Base-by-base conservation (phyloP, 2,888 invertebrate genomes). In the Lycia hirtaria region DNA sequence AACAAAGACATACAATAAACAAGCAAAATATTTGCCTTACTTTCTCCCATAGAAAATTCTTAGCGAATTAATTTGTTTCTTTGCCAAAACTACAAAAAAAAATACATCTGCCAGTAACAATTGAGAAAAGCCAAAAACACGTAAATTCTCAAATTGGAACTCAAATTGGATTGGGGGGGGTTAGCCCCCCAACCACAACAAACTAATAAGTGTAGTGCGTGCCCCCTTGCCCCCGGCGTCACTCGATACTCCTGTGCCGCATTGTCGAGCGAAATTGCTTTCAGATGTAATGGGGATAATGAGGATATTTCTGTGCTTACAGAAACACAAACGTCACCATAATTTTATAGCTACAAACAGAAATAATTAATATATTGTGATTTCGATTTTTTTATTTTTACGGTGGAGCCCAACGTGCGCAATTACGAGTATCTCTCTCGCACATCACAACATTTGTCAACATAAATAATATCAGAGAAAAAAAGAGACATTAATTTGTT, bases 241-340 rank as follows among this genome's bases (percentile, higher is more conserved):
- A 61, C 51, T 32, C 41, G 57, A 61, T 51, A 57, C 61, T 17
- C 30, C 26, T 17, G 49, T 37, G 45, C 28, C 49, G 49, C 48
- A 32, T 51, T 35, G 32, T 58, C 55, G 37, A 50, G 47, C 55
- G 37, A 43, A 48, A 60, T 60, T 60, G 55, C 55, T 60, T 55
- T 51, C 26, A 37, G 47, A 51, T 41, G 47, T 12, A 43, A 55
- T 48, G 19, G 32, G 51, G 56, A 22, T 37, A 45, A 37, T 50
- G 49, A 38, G 30, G 22, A 20, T 38, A 24, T 20, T 41, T 28
- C 41, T 40, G 5, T 40, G 37, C n/a, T 17, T 41, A 26, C 41
- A 0, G 15, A 41, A 26, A 41, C 17, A 26, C n/a, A 4, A 26
- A 26, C 17, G 10, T 1, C 2, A 17, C 17, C n/a, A 17, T 28